phyloP scores from a whole-genome alignment of 2,888 invertebrate species.

The Parthenolecanium corni region DNA sequence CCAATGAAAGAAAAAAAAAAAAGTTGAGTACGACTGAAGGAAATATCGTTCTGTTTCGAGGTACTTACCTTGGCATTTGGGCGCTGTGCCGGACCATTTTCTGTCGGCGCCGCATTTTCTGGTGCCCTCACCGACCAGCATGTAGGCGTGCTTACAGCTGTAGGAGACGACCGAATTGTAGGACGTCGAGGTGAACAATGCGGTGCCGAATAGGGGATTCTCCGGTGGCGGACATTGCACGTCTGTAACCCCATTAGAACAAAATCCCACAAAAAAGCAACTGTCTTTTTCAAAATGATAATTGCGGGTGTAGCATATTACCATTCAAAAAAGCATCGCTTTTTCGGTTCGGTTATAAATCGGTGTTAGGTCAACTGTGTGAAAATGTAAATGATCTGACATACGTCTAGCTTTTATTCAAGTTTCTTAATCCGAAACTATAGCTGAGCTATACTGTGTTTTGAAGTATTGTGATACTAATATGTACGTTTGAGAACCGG shows the following conservation, averaged over 20 bases:
- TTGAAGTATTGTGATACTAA: too few species aligned
- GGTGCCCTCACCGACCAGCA: conserved; percentile 78
- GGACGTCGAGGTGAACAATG: conserved; percentile 80
- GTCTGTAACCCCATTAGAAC: conserved; percentile 55
- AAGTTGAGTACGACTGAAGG: background rate
- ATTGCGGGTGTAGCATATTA: background rate
- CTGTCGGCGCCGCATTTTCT: conserved; percentile 87
- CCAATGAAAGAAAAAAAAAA: background rate
- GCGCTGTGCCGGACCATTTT: conserved; percentile 87
- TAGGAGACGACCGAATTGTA: conserved; percentile 93
- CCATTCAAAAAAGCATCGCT: too few species aligned
- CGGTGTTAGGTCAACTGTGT: too few species aligned
- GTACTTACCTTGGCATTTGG: conserved; percentile 72
- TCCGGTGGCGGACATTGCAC: conserved; percentile 88
- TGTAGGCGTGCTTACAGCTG: conserved; percentile 89
- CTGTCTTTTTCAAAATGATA: conserved; percentile 15
- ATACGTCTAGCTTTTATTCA: too few species aligned
- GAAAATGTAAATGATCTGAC: too few species aligned
- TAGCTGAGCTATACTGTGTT: too few species aligned
- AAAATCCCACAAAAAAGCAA: conserved; percentile 30
- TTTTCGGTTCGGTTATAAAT: too few species aligned
- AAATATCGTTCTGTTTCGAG: background rate
- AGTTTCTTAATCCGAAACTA: too few species aligned
- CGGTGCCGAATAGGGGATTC: conserved; percentile 83
- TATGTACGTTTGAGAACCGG: too few species aligned